A percentile compares a stretch with the other conserved stretches of the same genome.
phyloP scores from a whole-genome alignment of 2,797 vertebrate genomes.

The Labroides dimidiatus region DNA sequence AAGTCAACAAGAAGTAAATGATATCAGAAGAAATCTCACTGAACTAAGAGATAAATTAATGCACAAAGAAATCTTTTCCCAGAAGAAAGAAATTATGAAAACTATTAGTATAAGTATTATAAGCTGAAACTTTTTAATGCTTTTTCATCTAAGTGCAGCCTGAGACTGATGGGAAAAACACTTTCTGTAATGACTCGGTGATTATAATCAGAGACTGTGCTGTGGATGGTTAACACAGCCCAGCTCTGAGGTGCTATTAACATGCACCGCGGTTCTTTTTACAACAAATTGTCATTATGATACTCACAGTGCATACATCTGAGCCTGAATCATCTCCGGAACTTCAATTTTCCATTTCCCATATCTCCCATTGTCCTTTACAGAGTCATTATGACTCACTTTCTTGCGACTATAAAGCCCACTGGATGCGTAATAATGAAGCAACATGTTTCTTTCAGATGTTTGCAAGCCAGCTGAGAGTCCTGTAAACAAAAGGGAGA shows the following conservation, averaged over 20 bases:
- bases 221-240: constrained; percentile 18
- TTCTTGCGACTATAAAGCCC: constrained; percentile 9
- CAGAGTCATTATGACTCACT: constrained; percentile 30
- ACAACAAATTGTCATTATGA: constrained; percentile 50
- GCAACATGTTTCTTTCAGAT: constrained; percentile 12
- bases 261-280: constrained; percentile 42
- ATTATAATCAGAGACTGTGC: constrained; percentile 53
- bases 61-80: background rate
- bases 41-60: too few species aligned
- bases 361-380: constrained; percentile 16
- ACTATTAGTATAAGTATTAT: background rate
- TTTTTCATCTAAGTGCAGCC: constrained; percentile 39
- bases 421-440: constrained; percentile 31
- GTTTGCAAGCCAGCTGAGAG: constrained; percentile 19
- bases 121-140: background rate
- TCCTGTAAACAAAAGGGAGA: constrained; percentile 40
- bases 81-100: constrained; percentile 23
- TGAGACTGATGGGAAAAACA: constrained; percentile 41
- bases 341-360: constrained; percentile 36
- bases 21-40: background rate
- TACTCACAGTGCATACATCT: constrained; percentile 37
- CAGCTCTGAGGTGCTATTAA: constrained; percentile 38
- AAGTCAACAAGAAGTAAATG: background rate
- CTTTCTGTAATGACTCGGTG: constrained; percentile 48
- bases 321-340: constrained; percentile 33